Evolutionary conservation across 1,140 invertebrate genomes (phyloP).

Genomic region (Nymphalis io): DNA sequence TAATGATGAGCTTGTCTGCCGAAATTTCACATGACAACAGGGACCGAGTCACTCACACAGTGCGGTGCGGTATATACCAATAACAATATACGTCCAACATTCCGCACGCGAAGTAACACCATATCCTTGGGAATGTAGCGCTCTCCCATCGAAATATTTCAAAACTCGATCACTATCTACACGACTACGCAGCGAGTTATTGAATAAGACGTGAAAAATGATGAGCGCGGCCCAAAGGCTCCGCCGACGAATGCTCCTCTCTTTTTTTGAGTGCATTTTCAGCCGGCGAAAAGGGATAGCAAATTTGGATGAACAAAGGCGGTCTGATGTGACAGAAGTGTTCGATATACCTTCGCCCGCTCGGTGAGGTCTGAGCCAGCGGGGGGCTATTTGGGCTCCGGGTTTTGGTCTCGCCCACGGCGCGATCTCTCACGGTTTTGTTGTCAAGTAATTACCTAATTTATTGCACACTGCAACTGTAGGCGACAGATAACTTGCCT

Average conservation of each 20-base stretch:
- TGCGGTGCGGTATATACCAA: conserved; percentile 39
- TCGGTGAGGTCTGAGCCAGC: conserved; percentile 69
- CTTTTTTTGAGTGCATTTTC: conserved; percentile 51
- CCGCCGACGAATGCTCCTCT: conserved; percentile 63
- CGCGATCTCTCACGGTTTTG: conserved; percentile 72
- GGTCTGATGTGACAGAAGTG: conserved; percentile 70
- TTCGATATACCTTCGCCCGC: conserved; percentile 49
- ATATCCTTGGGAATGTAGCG: conserved; percentile 78
- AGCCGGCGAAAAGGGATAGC: conserved; percentile 64
- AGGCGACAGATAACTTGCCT: conserved; percentile 50
- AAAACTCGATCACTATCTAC: conserved; percentile 77
- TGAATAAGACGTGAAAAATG: conserved; percentile 80
- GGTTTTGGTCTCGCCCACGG: conserved; percentile 56
- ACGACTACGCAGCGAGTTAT: conserved; percentile 74
- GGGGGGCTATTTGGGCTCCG: conserved; percentile 54
- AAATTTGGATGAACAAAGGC: conserved; percentile 73
- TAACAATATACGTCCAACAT: conserved; percentile 61
- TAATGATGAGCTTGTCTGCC: background rate
- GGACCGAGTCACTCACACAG: conserved; percentile 15
- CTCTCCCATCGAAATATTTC: conserved; percentile 76
- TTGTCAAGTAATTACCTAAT: conserved; percentile 76
- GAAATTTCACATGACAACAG: conserved; percentile 33
- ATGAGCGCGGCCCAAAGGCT: conserved; percentile 70
- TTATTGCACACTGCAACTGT: conserved; percentile 70
- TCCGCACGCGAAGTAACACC: conserved; percentile 79